Evolutionary conservation across 2,113 vertebrate genomes (phyloP).

Genomic region (Mesocricetus auratus): DNA sequence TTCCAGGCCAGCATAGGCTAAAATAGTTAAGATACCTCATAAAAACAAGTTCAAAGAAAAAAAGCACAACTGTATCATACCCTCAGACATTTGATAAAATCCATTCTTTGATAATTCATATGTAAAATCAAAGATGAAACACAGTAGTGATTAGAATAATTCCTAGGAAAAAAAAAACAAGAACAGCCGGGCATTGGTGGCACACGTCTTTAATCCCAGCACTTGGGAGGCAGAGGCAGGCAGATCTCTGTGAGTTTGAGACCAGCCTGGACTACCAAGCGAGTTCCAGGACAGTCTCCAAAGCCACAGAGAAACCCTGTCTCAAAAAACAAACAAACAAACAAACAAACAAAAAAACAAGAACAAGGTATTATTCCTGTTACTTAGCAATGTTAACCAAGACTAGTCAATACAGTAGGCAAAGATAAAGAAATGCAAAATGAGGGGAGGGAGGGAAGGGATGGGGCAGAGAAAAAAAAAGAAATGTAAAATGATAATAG

Average conservation of each 20-base stretch:
- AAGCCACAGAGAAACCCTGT: too few species aligned
- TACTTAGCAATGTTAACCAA: conserved; percentile 42
- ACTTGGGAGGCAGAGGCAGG: too few species aligned
- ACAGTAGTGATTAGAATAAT: not conserved
- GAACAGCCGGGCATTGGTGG: too few species aligned
- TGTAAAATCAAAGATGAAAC: conserved; percentile 25
- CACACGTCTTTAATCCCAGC: too few species aligned
- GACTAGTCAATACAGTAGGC: not conserved
- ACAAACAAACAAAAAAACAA: not conserved
- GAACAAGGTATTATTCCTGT: not conserved
- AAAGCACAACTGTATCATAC: not conserved
- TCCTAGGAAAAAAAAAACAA: not conserved
- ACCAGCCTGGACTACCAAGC: too few species aligned
- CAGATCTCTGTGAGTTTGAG: too few species aligned
- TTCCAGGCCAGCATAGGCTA: not conserved
- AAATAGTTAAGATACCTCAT: not conserved
- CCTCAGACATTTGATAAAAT: conserved; percentile 26
- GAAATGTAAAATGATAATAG: not conserved
- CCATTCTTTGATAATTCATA: not conserved
- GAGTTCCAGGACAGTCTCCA: too few species aligned
- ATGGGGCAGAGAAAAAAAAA: too few species aligned
- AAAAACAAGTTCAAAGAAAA: not conserved
- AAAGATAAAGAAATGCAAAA: not conserved
- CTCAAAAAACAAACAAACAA: not conserved
- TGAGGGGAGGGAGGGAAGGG: too few species aligned